Percentiles rank a stretch among this genome's conserved stretches.
phyloP scores from a whole-genome alignment of 2,113 vertebrate species.

The Calonectris borealis region DNA sequence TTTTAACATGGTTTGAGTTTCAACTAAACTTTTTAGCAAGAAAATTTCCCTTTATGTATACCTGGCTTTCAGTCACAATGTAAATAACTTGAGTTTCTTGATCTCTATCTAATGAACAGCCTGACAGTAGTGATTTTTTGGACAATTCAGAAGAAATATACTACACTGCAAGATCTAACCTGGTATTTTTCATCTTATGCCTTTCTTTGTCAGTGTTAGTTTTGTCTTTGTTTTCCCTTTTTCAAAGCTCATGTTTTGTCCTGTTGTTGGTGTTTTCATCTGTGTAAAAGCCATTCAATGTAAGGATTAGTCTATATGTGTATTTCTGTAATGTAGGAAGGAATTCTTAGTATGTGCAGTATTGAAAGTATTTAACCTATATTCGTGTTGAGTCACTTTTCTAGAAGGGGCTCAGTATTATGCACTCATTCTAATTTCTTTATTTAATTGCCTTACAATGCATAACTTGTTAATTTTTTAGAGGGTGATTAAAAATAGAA shows the following conservation, averaged over 20 bases:
- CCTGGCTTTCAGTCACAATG: conserved; percentile 67
- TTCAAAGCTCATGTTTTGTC: conserved; percentile 36
- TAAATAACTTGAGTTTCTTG: conserved; percentile 92
- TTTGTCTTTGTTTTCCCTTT: conserved; percentile 61
- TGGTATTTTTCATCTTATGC: conserved; percentile 87
- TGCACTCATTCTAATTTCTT: neutral
- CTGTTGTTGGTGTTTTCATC: conserved; percentile 13
- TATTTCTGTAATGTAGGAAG: neutral
- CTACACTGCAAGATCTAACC: conserved; percentile 99
- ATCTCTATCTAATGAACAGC: conserved; percentile 93
- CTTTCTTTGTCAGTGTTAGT: conserved; percentile 76
- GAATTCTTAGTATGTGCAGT: neutral
- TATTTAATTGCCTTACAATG: neutral
- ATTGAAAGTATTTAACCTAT: neutral
- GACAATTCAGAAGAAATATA: conserved; percentile 98
- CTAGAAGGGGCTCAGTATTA: neutral
- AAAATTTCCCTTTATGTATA: conserved; percentile 64
- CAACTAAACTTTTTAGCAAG: conserved; percentile 49
- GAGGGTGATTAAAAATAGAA: neutral
- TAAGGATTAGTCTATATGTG: neutral
- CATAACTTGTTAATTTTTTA: neutral
- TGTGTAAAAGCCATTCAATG: neutral
- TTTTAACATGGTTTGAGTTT: conserved; percentile 33
- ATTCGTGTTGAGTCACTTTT: neutral
- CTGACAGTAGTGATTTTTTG: conserved; percentile 94